These are phyloP conservation scores for Asbolus verrucosus DNA, from an alignment of 1,140 invertebrate species.

Conservation along the genomic window DNA sequence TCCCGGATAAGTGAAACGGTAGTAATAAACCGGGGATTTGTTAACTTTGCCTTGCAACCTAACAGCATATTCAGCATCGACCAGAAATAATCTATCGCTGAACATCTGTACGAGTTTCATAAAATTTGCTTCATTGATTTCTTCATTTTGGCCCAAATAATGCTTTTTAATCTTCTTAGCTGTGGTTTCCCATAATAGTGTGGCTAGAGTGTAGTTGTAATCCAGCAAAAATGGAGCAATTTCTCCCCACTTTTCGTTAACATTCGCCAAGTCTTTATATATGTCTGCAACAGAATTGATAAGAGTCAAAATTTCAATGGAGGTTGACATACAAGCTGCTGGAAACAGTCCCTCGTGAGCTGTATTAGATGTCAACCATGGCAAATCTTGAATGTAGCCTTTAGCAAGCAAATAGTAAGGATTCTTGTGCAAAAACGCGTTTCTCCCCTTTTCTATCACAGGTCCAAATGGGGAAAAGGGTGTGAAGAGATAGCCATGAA, in stretches of 20 bases:
- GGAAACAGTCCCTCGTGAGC: slow-evolving; percentile 61
- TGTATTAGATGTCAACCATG: slow-evolving; percentile 57
- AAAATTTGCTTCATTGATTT: slow-evolving; percentile 10
- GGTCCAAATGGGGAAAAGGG: slow-evolving; percentile 47
- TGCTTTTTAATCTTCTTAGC: slow-evolving; percentile 24
- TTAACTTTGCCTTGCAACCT: slow-evolving; percentile 68
- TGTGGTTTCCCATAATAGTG: not conserved
- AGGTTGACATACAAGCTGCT: slow-evolving; percentile 56
- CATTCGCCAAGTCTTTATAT: not conserved
- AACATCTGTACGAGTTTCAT: slow-evolving; percentile 64
- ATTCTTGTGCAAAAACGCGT: slow-evolving; percentile 68
- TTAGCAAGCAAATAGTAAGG: slow-evolving; percentile 66
- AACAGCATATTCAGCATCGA: slow-evolving; percentile 68
- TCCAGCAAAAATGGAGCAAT: slow-evolving; percentile 23
- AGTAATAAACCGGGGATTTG: slow-evolving; percentile 70
- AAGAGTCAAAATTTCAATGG: not conserved
- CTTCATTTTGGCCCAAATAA: slow-evolving; percentile 7
- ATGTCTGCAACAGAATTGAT: not conserved
- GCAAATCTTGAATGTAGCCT: slow-evolving; percentile 61
- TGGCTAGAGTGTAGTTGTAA: slow-evolving; percentile 27
- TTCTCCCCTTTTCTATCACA: slow-evolving; percentile 49
- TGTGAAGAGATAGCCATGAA: slow-evolving; percentile 45
- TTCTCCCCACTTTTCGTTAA: slow-evolving; percentile 20
- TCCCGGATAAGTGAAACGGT: slow-evolving; percentile 67
- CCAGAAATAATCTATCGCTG: slow-evolving; percentile 70